These are phyloP conservation scores for Apeira syringaria DNA, from an alignment of 2,888 invertebrate genomes.

Conservation along the genomic window DNA sequence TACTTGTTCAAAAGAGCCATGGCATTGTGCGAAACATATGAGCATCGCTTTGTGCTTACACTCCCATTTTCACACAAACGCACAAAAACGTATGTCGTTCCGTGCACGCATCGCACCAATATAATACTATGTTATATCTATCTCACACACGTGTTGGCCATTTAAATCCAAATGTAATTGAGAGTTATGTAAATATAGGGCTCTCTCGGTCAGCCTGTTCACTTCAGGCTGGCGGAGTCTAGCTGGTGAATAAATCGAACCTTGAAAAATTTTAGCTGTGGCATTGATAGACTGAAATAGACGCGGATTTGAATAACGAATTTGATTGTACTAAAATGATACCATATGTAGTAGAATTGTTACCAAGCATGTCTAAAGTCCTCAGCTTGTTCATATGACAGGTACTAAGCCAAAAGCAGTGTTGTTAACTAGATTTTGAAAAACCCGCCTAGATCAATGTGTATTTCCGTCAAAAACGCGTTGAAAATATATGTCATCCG, in stretches of 20 bases:
- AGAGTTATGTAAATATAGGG: slow-evolving; percentile 53
- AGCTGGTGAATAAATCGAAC: slow-evolving; percentile 27
- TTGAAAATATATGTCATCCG: no score
- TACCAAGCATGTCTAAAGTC: no score
- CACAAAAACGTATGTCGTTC: slow-evolving; percentile 37
- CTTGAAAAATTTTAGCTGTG: slow-evolving; percentile 5
- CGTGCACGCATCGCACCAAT: slow-evolving; percentile 39
- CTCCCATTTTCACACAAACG: slow-evolving; percentile 20
- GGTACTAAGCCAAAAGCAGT: no score
- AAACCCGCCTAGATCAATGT: no score
- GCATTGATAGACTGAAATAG: background rate
- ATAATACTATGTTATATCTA: slow-evolving; percentile 47
- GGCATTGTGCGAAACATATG: no score
- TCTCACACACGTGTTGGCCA: slow-evolving; percentile 54
- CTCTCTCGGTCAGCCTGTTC: slow-evolving; percentile 29
- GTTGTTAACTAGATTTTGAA: no score
- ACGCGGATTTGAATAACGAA: no score
- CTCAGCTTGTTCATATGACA: no score
- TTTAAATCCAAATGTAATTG: slow-evolving; percentile 61
- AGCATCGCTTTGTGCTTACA: background rate
- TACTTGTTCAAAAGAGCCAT: no score
- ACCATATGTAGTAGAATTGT: no score
- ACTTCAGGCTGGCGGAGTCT: slow-evolving; percentile 17
- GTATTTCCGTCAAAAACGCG: no score
- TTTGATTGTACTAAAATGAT: no score